These are phyloP conservation scores for Xiphophorus birchmanni DNA, from an alignment of 2,797 vertebrate species.

Conservation along the genomic window DNA sequence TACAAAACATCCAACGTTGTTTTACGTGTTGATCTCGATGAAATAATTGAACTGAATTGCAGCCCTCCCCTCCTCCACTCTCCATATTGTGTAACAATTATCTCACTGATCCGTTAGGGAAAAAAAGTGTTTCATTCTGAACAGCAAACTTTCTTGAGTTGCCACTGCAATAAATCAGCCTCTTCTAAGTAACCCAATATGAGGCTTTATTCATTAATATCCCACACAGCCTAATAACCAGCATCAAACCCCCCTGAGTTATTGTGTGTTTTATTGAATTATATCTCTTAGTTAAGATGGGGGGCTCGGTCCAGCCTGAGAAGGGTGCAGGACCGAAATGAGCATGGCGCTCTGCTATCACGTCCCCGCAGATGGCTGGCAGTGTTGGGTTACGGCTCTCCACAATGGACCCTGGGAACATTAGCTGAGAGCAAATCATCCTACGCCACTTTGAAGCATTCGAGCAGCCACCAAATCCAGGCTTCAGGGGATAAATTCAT, in stretches of 20 bases:
- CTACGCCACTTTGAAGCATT: conserved; percentile 54
- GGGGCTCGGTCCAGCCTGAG: conserved; percentile 36
- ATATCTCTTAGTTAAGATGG: conserved; percentile 48
- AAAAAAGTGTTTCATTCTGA: conserved; percentile 19
- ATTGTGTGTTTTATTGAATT: conserved; percentile 67
- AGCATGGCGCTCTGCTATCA: conserved; percentile 74
- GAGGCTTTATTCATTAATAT: conserved; percentile 53
- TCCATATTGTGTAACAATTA: background rate
- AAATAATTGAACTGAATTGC: too few species aligned
- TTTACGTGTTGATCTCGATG: too few species aligned
- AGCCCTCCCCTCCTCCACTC: background rate
- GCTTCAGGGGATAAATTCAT: conserved; percentile 56
- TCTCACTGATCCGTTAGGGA: background rate
- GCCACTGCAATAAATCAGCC: conserved; percentile 35
- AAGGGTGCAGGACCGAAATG: conserved; percentile 59
- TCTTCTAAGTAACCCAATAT: conserved; percentile 51
- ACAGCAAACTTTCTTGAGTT: conserved; percentile 35
- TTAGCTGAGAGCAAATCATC: conserved; percentile 80
- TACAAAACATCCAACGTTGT: too few species aligned
- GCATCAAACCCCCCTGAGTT: conserved; percentile 47
- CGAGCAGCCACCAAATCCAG: conserved; percentile 43
- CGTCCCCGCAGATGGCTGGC: conserved; percentile 76
- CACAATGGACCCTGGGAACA: conserved; percentile 76
- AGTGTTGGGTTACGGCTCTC: conserved; percentile 75
- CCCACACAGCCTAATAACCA: conserved; percentile 21